Evolutionary conservation across 2,113 vertebrate species (phyloP).

Genomic region (Ictalurus furcatus): DNA sequence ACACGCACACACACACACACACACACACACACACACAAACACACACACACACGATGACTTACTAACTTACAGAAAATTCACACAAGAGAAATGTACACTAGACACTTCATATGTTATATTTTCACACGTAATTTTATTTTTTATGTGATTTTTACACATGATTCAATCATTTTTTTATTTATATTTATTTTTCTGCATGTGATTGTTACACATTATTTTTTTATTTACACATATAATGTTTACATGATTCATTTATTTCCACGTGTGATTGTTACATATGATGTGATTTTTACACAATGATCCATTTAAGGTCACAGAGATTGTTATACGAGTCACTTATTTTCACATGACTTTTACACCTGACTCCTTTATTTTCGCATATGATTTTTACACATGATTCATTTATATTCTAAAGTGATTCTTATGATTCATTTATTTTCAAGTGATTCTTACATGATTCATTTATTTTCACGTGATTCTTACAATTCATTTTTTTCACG

Average conservation of each 20-base stretch:
- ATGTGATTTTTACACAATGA: not conserved
- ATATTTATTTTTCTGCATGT: not conserved
- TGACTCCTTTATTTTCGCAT: not conserved
- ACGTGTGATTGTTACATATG: too few relatives aligned
- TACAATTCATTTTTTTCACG: too few relatives aligned
- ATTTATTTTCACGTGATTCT: not conserved
- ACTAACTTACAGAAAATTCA: not conserved
- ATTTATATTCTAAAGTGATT: too few relatives aligned
- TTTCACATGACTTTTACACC: not conserved
- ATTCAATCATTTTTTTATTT: not conserved
- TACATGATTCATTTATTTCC: not conserved
- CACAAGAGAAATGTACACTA: not conserved
- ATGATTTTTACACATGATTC: not conserved
- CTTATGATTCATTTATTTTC: too few relatives aligned
- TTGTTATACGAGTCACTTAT: too few relatives aligned
- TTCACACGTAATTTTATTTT: not conserved
- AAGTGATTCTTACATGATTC: not conserved
- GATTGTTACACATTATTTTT: not conserved
- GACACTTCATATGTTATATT: not conserved
- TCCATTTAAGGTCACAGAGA: too few relatives aligned
- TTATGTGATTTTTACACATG: not conserved
- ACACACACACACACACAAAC: not conserved
- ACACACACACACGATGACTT: not conserved
- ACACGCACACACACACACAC: not conserved
- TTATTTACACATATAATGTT: not conserved